Evolutionary conservation across 2,888 invertebrate species (phyloP), one percentile per base, ranked within the genome.

Genomic region (Diarsia dahlii): DNA sequence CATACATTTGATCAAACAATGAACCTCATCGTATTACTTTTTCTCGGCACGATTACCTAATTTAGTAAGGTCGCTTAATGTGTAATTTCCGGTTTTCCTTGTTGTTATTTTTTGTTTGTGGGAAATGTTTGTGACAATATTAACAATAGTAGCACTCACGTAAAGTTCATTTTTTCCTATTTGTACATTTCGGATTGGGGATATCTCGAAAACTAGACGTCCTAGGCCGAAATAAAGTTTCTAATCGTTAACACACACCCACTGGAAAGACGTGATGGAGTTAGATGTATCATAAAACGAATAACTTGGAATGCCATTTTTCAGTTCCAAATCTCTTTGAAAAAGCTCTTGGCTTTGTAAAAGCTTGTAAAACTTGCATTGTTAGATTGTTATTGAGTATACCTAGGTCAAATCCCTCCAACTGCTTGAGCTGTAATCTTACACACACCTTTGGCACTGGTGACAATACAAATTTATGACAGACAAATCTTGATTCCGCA

Each of bases 1-100:
- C 74, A 76, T 75, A 76, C 76, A 80, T 76, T 82, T 80, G 68
- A 69, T 68, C 73, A 68, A 75, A 83, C 85, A 83, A 78, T 77
- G 45, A 70, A 77, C 54, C 74, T 60, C 45, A 52, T 64, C 15
- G 64, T 77, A 74, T 78, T 78, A 80, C 68, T 71, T 80, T 79
- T 80, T 67, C 65, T 73, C 62, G 39, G 63, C 20, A 60, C 48
- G 70, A 74, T 74, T 70, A 74, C 75, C 65, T 70, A 52, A 71
- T 74, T 84, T 71, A 64, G 39, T n/a, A 20, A 54, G 34, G 50
- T 58, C 64, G 64, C 72, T 77, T 69, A 65, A 34, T 66, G 28
- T 71, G 54, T 52, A 52, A 65, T 65, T 66, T 65, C 74, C 56
- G 64, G 56, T 13, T 58, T 65, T 54, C n/a, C 34, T 46, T 23